Evolutionary conservation across 2,888 invertebrate genomes (phyloP).

Genomic region (Trachelus iudaicus): DNA sequence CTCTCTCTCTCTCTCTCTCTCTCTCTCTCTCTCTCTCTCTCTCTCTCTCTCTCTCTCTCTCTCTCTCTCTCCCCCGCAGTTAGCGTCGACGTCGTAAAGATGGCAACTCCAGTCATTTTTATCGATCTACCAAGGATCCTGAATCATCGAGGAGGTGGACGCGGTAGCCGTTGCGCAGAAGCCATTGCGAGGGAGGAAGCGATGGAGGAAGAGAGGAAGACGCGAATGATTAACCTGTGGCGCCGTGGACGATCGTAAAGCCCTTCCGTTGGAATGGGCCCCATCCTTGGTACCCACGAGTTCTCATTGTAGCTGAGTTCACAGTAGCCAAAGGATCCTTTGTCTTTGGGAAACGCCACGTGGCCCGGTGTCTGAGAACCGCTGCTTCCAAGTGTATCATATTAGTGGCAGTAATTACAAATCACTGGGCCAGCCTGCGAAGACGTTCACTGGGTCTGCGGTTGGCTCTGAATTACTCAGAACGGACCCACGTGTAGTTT

Average conservation of each 20-base stretch:
- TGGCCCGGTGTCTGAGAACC: conserved; percentile 29
- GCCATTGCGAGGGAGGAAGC: conserved; percentile 19
- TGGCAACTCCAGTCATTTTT: not conserved
- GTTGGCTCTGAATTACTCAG: not conserved
- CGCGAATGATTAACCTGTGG: conserved; percentile 53
- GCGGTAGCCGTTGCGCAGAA: not conserved
- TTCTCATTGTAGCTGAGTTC: not conserved
- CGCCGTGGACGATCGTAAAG: conserved; percentile 55
- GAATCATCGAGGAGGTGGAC: not conserved
- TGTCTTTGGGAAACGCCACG: conserved; percentile 11
- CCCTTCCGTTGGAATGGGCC: conserved; percentile 30
- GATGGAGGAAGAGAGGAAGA: conserved; percentile 31
- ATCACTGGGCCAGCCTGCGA: conserved; percentile 41
- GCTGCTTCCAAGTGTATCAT: conserved; percentile 37
- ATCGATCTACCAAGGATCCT: not conserved
- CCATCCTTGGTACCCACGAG: conserved; percentile 10
- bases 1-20: not conserved
- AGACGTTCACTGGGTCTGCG: conserved; percentile 7
- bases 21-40: not conserved
- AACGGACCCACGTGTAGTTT: not conserved
- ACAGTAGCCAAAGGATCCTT: not conserved
- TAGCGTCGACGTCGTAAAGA: not conserved
- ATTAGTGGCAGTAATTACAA: conserved; percentile 54
- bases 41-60: not conserved
- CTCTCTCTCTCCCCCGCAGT: not conserved